Percentiles rank a stretch among this genome's conserved stretches.
Conservation (phyloP, 2,888 invertebrate genomes). For the Zhuqinia jingwanae region DNA sequence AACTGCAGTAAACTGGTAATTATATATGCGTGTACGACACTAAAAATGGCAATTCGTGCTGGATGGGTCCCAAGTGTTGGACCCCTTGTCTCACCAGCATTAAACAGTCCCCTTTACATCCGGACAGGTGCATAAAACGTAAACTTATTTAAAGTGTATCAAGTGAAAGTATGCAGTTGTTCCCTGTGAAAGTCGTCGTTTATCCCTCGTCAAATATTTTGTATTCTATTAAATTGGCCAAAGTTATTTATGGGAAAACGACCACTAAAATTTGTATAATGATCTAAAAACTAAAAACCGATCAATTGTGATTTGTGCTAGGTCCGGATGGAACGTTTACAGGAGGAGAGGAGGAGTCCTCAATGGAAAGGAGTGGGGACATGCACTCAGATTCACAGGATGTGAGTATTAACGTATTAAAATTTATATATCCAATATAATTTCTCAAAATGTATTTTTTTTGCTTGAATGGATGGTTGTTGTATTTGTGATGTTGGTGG, state of each 20-base stretch:
- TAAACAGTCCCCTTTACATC: constrained; percentile 69
- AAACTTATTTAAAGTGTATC: not conserved
- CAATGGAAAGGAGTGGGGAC: constrained; percentile 76
- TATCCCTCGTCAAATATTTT: not conserved
- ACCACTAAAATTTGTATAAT: not conserved
- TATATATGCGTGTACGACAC: not conserved
- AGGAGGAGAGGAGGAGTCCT: constrained; percentile 79
- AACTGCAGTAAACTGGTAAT: not conserved
- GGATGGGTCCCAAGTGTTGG: constrained; percentile 80
- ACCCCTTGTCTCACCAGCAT: constrained; percentile 68
- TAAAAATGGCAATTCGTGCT: constrained; percentile 79
- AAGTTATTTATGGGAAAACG: constrained; percentile 25
- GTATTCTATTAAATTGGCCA: constrained; percentile 48
- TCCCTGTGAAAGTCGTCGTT: not conserved
- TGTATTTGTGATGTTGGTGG: not conserved
- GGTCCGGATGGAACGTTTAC: constrained; percentile 79
- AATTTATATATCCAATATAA: not conserved
- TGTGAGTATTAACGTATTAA: not conserved
- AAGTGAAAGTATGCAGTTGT: not conserved
- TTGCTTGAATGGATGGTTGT: not conserved
- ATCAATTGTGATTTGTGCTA: constrained; percentile 57
- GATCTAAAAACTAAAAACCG: constrained; percentile 6
- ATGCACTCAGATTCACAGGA: constrained; percentile 72
- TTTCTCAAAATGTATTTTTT: constrained; percentile 14
- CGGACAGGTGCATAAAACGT: constrained; percentile 65